Base-by-base conservation (phyloP, 2,113 vertebrate species). In the Bostrychus sinensis region DNA sequence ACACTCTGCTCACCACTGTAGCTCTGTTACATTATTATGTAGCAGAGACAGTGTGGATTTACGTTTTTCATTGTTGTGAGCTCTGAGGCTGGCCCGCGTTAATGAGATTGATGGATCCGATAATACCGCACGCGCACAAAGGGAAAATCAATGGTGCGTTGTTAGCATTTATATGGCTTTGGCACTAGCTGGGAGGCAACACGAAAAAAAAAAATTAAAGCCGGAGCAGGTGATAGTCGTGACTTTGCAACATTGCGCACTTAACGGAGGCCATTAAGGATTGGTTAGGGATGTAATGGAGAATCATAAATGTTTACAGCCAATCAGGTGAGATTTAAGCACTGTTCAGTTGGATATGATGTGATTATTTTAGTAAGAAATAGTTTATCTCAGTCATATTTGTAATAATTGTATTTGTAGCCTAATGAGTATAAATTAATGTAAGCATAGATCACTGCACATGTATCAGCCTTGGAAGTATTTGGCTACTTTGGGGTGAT, bases 91-190 rank as follows among this genome's bases (percentile, higher is more conserved):
- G 51, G 62, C 65, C 56, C 9, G 42, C 64, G 62, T 75, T 78
- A 81, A 85, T 78, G 80, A 77, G 76, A 87, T 69, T 83, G 81
- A 86, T 86, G 81, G 55, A 34, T 79, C 76, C 55, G 72, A 83
- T 67, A 64, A 39, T n/a, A 67, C 39, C 56, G 13, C 78, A 72
- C 70, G 36, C 63, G 41, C 59, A 60, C 7, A 62, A 26, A 45
- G 59, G 14, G 38, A 63, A 85, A 86, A 89, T 88, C 87, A 74
- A 86, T 86, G 76, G 42, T 9, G 61, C 13, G 56, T 70, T 80
- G 75, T 82, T 86, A 72, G 78, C 83, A 84, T 83, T 86, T 87
- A 81, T 87, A 82, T 82, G 61, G 73, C 70, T 81, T 81, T 68
- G 75, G 45, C 69, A 20, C 46, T 39, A 6, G 68, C 73, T 75